Base-by-base conservation (phyloP, 2,113 vertebrate genomes). In the Coreoperca whiteheadi region DNA sequence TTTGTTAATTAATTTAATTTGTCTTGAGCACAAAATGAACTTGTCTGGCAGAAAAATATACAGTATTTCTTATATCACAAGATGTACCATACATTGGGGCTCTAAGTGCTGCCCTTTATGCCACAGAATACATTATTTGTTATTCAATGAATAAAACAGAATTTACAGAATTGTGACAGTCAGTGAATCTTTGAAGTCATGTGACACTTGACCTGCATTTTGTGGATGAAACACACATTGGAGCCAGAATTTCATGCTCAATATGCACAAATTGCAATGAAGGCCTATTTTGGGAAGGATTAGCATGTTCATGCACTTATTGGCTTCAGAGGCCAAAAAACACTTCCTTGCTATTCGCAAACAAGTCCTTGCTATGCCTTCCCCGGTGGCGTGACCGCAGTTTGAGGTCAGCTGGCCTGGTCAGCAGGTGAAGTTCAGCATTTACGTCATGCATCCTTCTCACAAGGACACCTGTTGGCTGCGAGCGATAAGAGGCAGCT, bases 401-500 rank as follows among this genome's bases (percentile, higher is more conserved):
- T 82, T 74, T 74, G 83, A 74, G 64, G 51, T 84, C 77, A 25
- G 81, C 46, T 39, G 69, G 34, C 77, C 74, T 37, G 84, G 90
- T 91, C 91, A 90, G 53, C 85, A 89, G 94, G 88, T 94, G 88
- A 94, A 95, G 94, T 92, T 94, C 92, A 94, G 51, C 48, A 68
- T 92, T 92, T 18, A 74, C 93, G 94, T 95, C 95, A 95, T 37
- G 34, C 65, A 90, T 88, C 90, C 89, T 90, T 90, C 92, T 64
- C 60, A 82, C 94, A 95, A 96, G 94, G 94, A 89, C 94, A 93
- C 94, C 94, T 94, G 93, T 93, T 92, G 50, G 74, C 84, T 84
- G 64, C 21, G 25, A 41, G 69, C 25, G 93, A 95, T 95, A 94
- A 94, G 92, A 88, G 65, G 85, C 54, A 88, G 88, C 73, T 77